Evolutionary conservation across 2,797 vertebrate species (phyloP).

Genomic region (Parauchenoglanis punctatus): DNA sequence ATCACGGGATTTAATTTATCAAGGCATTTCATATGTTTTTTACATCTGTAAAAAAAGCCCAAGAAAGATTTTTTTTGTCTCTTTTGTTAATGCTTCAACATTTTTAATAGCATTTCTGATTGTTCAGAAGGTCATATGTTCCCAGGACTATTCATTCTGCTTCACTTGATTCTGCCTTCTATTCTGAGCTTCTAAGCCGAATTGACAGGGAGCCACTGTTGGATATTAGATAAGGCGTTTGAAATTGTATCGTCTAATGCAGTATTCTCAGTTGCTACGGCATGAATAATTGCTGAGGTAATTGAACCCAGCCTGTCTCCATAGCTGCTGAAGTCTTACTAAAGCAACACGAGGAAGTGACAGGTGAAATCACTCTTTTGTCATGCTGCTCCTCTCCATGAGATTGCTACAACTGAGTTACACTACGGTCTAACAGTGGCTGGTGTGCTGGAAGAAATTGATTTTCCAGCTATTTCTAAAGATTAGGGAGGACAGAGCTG

Average conservation of each 20-base stretch:
- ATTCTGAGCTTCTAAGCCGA: slow-evolving; percentile 2
- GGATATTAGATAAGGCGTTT: slow-evolving; percentile 34
- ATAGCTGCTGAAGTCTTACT: slow-evolving; percentile 17
- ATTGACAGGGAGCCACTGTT: slow-evolving; percentile 30
- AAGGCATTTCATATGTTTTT: background rate
- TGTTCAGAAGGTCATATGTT: slow-evolving; percentile 38
- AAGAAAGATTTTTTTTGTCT: slow-evolving; percentile 1
- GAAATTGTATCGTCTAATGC: slow-evolving; percentile 5
- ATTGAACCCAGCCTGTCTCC: slow-evolving; percentile 43
- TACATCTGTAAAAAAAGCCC: background rate
- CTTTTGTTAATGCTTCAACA: slow-evolving; percentile 32
- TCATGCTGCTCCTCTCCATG: slow-evolving; percentile 36
- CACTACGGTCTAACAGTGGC: slow-evolving; percentile 28
- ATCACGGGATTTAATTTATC: background rate
- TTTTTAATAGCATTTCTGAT: slow-evolving; percentile 19
- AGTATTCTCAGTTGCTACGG: slow-evolving; percentile 30
- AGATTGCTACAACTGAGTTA: slow-evolving; percentile 49
- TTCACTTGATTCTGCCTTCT: slow-evolving; percentile 7
- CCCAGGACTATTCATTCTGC: slow-evolving; percentile 5
- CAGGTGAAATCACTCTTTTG: slow-evolving; percentile 45
- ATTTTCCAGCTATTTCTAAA: slow-evolving; percentile 56
- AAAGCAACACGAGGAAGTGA: slow-evolving; percentile 18
- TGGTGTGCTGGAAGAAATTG: slow-evolving; percentile 42
- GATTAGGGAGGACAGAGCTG: slow-evolving; percentile 38
- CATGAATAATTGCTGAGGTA: slow-evolving; percentile 47